Base-by-base conservation (phyloP, 1,140 invertebrate genomes). In the Luehdorfia chinensis region DNA sequence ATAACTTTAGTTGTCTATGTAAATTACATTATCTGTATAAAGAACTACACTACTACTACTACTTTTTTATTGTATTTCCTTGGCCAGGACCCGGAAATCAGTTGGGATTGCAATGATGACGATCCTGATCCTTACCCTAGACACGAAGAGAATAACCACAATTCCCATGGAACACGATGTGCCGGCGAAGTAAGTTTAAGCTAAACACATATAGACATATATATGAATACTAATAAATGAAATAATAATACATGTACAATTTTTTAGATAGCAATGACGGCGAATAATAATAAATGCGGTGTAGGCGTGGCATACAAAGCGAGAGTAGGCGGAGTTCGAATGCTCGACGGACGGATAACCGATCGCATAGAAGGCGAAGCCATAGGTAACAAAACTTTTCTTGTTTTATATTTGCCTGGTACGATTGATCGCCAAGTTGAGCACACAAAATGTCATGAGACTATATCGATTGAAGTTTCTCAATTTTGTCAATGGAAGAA, bases 331-430 rank as follows among this genome's bases (percentile, higher is more conserved):
- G 96, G 95, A 52, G 92, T 98, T 3, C 92, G 96, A 55, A 93
- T 98, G 89, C 89, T 99, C 49, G 97, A 98, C 77, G 97, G 96
- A 4, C 88, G 92, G 54, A 93, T 97, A n/a, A 96, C 94, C 49
- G 96, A 98, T 83, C 89, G 93, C 12, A 90, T 97, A 1, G 96
- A 98, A 87, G 95, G 94, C 4, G 91, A 92, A 66, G 92, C 93
- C 4, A 85, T 96, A 33, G 84, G 87, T 87, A 59, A 49, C 41
- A 47, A 47, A 44, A 7, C 28, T 27, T 21, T 21, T 21, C 19
- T 21, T 6, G 11, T 15, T 31, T 50, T 55, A 58, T 66, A 46
- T 3, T 28, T 14, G 11, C 63, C 59, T 66, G 33, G 62, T 66
- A 55, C 15, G 28, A 52, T 49, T 50, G 30, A 52, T 47, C 19